Evolutionary conservation across 2,888 invertebrate species (phyloP), one percentile per base, ranked within the genome.

Genomic region (Azorinus chamasolen): DNA sequence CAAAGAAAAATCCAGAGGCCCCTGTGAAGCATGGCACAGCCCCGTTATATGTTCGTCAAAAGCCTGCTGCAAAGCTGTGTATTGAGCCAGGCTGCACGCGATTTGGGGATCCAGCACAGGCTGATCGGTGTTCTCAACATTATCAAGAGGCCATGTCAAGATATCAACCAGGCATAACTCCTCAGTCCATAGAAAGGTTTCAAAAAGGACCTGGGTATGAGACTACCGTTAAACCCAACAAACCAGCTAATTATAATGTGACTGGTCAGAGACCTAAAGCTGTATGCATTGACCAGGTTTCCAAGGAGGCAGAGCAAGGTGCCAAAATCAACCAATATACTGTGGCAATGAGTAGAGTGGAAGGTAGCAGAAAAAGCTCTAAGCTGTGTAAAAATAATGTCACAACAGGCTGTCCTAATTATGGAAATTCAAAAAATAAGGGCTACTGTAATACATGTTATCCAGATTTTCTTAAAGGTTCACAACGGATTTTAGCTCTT

Each of bases 361-460:
- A 73, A 53, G 63, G 58, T 12, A 79, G 65, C 10, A 69, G 69
- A 45, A 83, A 74, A 54, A 77, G 64, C 43, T 53, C 12, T 0
- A 64, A 37, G 10, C 53, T 48, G 16, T 87, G 88, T 68, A 83
- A 79, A 61, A 78, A 73, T 48, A 53, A 58, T 25, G 27, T n/a
- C 10, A 22, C 14, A 1, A 39, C 57, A n/a, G 69, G 73, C 0
- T 89, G 89, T 63, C 24, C 27, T 25, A 87, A 87, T 68, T 87
- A 71, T 65, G 88, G 86, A 10, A 89, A 87, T 76, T 64, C 75
- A 1, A 51, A 57, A 24, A 85, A 83, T 1, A 64, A 77, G 50
- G 89, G 88, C 0, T 87, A 80, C 54, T 89, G 89, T 75, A 89
- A 88, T 65, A 76, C 83, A 25, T 89, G 89, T 63, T 87, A 70